Evolutionary conservation across 2,797 vertebrate species (phyloP).

Genomic region (Distichodus sexfasciatus): DNA sequence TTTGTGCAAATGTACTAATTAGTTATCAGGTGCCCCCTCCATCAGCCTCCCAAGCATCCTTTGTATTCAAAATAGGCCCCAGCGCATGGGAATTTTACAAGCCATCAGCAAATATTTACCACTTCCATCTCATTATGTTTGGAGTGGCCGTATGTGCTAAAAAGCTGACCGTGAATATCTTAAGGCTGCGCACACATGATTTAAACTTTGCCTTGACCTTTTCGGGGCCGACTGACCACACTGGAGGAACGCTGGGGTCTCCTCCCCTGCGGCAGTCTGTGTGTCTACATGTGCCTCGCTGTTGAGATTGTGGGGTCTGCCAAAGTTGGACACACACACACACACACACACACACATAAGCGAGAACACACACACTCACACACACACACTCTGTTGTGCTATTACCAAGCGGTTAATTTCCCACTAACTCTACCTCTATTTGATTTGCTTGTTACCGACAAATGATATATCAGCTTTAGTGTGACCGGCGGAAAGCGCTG

Average conservation of each 20-base stretch:
- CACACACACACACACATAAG: slow-evolving; percentile 5
- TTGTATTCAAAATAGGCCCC: slow-evolving; percentile 82
- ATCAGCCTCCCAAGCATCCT: slow-evolving; percentile 78
- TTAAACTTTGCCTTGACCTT: slow-evolving; percentile 82
- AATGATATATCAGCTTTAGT: slow-evolving; percentile 71
- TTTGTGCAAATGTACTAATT: slow-evolving; percentile 84
- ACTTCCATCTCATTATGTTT: slow-evolving; percentile 79
- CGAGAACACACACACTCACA: neutral
- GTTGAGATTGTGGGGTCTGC: slow-evolving; percentile 24
- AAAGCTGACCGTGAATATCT: slow-evolving; percentile 84
- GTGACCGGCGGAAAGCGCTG: slow-evolving; percentile 72
- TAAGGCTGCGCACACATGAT: slow-evolving; percentile 70
- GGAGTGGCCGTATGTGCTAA: slow-evolving; percentile 63
- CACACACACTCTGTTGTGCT: slow-evolving; percentile 8
- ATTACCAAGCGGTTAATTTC: slow-evolving; percentile 54
- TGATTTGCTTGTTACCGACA: slow-evolving; percentile 72
- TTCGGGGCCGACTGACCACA: slow-evolving; percentile 54
- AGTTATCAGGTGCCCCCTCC: slow-evolving; percentile 78
- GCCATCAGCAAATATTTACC: slow-evolving; percentile 85
- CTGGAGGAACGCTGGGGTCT: slow-evolving; percentile 36
- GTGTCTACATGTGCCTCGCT: slow-evolving; percentile 42
- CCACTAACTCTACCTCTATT: slow-evolving; percentile 57
- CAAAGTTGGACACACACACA: neutral
- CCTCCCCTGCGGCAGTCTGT: slow-evolving; percentile 38
- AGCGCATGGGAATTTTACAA: slow-evolving; percentile 75